Base-by-base conservation (phyloP, 2,888 invertebrate genomes). In the Drosophila lutescens region DNA sequence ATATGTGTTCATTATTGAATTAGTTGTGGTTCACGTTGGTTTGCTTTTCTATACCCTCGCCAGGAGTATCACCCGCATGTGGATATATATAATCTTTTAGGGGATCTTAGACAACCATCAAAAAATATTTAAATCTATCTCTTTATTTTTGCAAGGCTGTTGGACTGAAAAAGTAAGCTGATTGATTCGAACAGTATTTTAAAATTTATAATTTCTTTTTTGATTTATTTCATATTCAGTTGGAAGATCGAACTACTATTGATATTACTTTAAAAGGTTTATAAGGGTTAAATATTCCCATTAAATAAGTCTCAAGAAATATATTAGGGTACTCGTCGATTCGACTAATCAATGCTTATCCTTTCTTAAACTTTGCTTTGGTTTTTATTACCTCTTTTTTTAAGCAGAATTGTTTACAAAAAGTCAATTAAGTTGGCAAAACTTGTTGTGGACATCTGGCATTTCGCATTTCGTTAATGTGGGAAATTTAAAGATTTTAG, bases 1-100 rank as follows among this genome's bases (percentile, higher is more conserved):
- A 88, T 88, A 85, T 85, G 89, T 85, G 81, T 85, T 88, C 80
- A 88, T 85, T 85, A 85, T 88, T 88, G 86, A 86, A 88, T 88
- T 85, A 76, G 85, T 80, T 83, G 78, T 58, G 46, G 47, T 53
- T 54, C 56, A 30, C 38, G 50, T 38, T 63, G 51, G 32, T 53
- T 56, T 30, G 10, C 34, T 36, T 34, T 41, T 17, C 23, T 13
- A 61, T 46, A 61, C 60, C n/a, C 60, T 61, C 12, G 12, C 15
- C 3, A 15, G 8, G 47, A 30, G 30, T 17, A 15, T 15, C 7
- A 1, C 15, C n/a, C 6, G 12, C 12, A 2, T 12, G 10, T 38
- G 13, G n/a, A 13, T n/a, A 10, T 13, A 2, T 23, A 23, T 8
- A 44, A 23, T 44, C 23, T 8, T 4, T 23, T 8, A 4, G 9